phyloP scores from a whole-genome alignment of 2,113 vertebrate genomes.

The Cochlearius cochlearius region DNA sequence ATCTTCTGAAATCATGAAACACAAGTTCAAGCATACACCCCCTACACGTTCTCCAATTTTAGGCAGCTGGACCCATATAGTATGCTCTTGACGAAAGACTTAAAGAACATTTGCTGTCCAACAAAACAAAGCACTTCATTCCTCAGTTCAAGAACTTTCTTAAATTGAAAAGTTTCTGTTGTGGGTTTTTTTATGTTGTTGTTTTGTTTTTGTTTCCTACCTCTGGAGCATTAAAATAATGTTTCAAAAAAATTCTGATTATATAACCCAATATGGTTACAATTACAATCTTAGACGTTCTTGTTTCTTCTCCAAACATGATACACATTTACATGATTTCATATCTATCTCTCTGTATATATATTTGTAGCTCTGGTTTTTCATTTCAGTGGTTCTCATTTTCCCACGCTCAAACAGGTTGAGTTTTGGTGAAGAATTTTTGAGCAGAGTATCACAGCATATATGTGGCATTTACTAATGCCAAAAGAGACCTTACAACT shows the following conservation, averaged over 20 bases:
- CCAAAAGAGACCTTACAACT: background rate
- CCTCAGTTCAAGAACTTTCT: background rate
- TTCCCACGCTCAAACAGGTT: background rate
- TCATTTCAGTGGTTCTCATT: background rate
- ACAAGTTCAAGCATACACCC: background rate
- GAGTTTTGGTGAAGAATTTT: background rate
- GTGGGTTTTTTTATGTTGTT: background rate
- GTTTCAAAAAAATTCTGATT: background rate
- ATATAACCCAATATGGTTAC: background rate
- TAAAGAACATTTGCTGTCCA: background rate
- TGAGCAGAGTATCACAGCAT: background rate
- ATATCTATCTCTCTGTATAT: background rate
- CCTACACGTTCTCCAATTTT: background rate
- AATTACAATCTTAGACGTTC: background rate
- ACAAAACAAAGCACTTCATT: background rate
- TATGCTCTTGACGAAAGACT: background rate
- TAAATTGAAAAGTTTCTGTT: background rate
- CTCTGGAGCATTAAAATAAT: background rate
- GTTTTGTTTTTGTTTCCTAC: background rate
- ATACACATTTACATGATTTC: background rate
- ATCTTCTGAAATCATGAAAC: background rate
- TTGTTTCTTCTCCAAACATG: background rate
- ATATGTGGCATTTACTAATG: background rate
- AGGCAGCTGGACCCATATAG: background rate
- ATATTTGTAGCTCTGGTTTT: background rate